phyloP scores from a whole-genome alignment of 2,797 vertebrate genomes.

The Bryconaethiops microstoma region DNA sequence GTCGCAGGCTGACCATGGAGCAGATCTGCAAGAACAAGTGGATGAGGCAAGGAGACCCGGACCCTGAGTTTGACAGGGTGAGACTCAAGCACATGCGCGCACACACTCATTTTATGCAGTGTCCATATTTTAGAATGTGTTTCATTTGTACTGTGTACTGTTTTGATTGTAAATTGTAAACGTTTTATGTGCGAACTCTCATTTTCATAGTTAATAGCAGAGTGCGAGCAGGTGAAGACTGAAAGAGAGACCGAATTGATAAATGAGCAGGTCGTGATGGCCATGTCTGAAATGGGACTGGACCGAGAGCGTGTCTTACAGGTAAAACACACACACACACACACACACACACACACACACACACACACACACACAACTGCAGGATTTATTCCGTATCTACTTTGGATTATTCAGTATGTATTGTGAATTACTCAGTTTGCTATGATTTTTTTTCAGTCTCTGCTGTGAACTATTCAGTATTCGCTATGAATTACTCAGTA shows the following conservation, averaged over 20 bases:
- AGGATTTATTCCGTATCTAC: too few relatives aligned
- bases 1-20: constrained; percentile 93
- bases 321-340: constrained; percentile 70
- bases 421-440: too few relatives aligned
- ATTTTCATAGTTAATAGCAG: constrained; percentile 85
- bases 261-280: constrained; percentile 92
- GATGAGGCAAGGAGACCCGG: constrained; percentile 94
- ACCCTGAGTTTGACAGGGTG: constrained; percentile 94
- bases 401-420: too few relatives aligned
- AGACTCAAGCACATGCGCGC: constrained; percentile 58
- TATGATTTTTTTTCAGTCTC: too few relatives aligned
- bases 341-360: too few relatives aligned
- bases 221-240: constrained; percentile 92
- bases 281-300: constrained; percentile 95
- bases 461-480: too few relatives aligned
- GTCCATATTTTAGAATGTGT: background rate
- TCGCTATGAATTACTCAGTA: too few relatives aligned
- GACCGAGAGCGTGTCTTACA: constrained; percentile 92
- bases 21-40: constrained; percentile 99
- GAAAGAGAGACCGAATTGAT: constrained; percentile 90
- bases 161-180: background rate
- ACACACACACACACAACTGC: too few relatives aligned
- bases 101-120: background rate
- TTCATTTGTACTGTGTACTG: background rate
- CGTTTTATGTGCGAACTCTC: too few relatives aligned